Evolutionary conservation across 2,113 vertebrate genomes (phyloP).

Genomic region (Eurypyga helias): DNA sequence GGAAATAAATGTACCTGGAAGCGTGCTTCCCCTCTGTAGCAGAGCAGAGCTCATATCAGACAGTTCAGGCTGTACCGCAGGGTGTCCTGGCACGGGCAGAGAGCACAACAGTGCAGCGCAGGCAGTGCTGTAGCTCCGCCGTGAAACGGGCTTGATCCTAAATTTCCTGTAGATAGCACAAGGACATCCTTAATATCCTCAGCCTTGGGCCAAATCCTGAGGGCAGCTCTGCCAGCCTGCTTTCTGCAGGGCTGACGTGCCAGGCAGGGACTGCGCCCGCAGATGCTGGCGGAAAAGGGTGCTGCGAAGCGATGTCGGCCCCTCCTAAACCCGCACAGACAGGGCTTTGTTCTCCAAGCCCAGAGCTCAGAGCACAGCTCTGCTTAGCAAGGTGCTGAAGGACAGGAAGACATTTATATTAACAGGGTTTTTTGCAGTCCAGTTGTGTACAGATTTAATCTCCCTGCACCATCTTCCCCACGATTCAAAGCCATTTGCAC

Average conservation of each 20-base stretch:
- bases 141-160: not conserved
- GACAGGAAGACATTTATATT: not conserved
- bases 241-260: not conserved
- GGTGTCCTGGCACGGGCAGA: not conserved
- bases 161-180: not conserved
- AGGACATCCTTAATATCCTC: not conserved
- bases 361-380: not conserved
- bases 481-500: not conserved
- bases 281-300: not conserved
- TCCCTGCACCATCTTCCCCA: not conserved
- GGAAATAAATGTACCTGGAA: not conserved
- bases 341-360: not conserved
- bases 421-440: fast-evolving
- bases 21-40: not conserved
- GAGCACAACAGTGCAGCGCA: not conserved
- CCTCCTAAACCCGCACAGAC: not conserved
- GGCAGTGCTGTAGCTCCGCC: not conserved
- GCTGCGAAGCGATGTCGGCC: not conserved
- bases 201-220: not conserved
- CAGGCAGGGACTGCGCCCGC: slow-evolving; percentile 2
- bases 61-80: not conserved
- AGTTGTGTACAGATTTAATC: not conserved
- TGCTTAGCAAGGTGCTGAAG: not conserved
- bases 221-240: not conserved
- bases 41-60: not conserved